Base-by-base conservation (phyloP, 2,888 invertebrate species). In the Orthonevra nobilis region DNA sequence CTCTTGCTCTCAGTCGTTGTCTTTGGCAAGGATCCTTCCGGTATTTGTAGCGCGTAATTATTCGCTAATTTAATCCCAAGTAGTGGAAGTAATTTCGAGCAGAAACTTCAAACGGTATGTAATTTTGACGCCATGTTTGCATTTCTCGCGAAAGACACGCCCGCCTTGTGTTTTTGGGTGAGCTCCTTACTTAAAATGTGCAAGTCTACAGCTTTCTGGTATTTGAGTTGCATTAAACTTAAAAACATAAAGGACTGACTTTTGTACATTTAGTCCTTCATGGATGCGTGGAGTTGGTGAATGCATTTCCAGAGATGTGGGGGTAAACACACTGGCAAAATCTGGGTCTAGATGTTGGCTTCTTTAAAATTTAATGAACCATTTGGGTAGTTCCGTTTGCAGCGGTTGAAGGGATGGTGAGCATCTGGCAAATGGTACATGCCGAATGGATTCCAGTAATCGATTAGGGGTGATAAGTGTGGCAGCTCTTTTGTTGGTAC, bases 11-110 rank as follows among this genome's bases (percentile, higher is more conserved):
- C 0, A n/a, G 28, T 42, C 4, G 10, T 61, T 44, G 50, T 52
- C 50, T 52, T 48, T 40, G 32, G 15, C 6, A 3, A 36, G 6
- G 1, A 20, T 20, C 20, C 14, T 54, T 17, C 10, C n/a, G 26
- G 26, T 19, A 28, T 52, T 52, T 61, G 26, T 12, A 44, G 36
- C 36, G 23, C 5, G 23, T 54, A 36, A 64, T 58, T 64, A 58
- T 58, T 58, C 40, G 56, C 72, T 48, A 44, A 73, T 66, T 60
- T 52, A 73, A 52, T 73, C 48, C 58, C 20, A 66, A 52, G 58
- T 66, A 50, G 44, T 58, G 40, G 58, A 42, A 66, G 42, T 73
- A 73, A 50, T 64, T 50, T 64, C 28, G 2, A 26, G 20, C 12
- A 46, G 26, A 50, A 61, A 38, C 17, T 63, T 54, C 46, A 42